Evolutionary conservation across 2,797 vertebrate species (phyloP).

Genomic region (Tragopan temminckii): DNA sequence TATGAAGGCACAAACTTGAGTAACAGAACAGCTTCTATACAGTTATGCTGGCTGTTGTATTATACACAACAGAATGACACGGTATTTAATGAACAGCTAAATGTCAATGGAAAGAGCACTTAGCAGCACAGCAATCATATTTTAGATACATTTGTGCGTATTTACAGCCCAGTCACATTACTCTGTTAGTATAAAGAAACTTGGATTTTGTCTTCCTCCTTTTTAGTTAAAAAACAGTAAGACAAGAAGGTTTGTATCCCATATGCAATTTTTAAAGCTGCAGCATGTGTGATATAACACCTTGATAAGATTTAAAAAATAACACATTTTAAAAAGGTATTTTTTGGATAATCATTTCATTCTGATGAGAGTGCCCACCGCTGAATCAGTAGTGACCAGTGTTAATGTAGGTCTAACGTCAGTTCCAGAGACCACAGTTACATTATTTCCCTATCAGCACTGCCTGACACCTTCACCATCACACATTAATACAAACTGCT

Average conservation of each 20-base stretch:
- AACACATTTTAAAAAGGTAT: not conserved
- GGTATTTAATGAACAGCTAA: not conserved
- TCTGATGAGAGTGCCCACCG: not conserved
- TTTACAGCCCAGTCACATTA: not conserved
- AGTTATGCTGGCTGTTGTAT: not conserved
- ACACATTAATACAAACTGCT: fast-evolving
- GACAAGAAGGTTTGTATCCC: not conserved
- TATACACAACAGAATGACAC: not conserved
- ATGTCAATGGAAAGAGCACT: not conserved
- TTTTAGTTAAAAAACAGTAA: not conserved
- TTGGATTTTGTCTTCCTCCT: not conserved
- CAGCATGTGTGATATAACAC: not conserved
- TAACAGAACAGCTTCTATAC: not conserved
- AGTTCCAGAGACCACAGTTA: not conserved
- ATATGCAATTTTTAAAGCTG: not conserved
- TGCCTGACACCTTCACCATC: not conserved
- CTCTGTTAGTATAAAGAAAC: not conserved
- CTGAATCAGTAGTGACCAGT: not conserved
- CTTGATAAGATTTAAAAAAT: not conserved
- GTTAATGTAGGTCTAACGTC: not conserved
- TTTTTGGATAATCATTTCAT: not conserved
- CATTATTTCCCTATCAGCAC: not conserved
- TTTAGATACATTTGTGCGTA: not conserved
- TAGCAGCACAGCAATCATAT: not conserved
- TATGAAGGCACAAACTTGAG: not conserved